These are phyloP conservation scores for Pterostichus niger DNA, from an alignment of 2,888 invertebrate species.

Conservation along the genomic window DNA sequence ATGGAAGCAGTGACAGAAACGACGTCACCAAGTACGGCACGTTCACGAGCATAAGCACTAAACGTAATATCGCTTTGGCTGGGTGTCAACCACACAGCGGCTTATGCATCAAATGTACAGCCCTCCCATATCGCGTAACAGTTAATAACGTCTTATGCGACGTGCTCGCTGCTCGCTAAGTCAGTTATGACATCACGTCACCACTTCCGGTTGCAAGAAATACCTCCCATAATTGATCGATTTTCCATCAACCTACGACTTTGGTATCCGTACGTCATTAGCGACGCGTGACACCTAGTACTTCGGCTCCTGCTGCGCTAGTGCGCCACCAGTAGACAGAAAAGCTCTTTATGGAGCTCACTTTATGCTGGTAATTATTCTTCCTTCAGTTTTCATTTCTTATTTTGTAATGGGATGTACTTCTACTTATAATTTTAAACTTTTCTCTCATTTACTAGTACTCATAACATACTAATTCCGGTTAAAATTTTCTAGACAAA, in stretches of 20 bases:
- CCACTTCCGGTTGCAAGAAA: conserved; percentile 26
- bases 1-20: no score
- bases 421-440: background rate
- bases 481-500: no score
- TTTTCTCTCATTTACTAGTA: no score
- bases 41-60: no score
- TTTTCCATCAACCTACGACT: conserved; percentile 43
- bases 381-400: conserved; percentile 1
- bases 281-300: conserved; percentile 12
- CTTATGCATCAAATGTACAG: conserved; percentile 42
- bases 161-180: conserved; percentile 42
- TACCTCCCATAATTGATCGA: conserved; percentile 54
- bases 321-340: background rate
- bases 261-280: conserved; percentile 45
- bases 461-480: no score
- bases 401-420: background rate
- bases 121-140: conserved; percentile 51
- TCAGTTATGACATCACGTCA: conserved; percentile 51
- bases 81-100: conserved; percentile 26
- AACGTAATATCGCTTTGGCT: conserved; percentile 20
- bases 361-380: background rate
- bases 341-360: background rate
- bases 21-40: no score
- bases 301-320: background rate
- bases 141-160: conserved; percentile 38